Conservation (phyloP, 2,888 invertebrate genomes). For the Acanthoscelides obtectus region DNA sequence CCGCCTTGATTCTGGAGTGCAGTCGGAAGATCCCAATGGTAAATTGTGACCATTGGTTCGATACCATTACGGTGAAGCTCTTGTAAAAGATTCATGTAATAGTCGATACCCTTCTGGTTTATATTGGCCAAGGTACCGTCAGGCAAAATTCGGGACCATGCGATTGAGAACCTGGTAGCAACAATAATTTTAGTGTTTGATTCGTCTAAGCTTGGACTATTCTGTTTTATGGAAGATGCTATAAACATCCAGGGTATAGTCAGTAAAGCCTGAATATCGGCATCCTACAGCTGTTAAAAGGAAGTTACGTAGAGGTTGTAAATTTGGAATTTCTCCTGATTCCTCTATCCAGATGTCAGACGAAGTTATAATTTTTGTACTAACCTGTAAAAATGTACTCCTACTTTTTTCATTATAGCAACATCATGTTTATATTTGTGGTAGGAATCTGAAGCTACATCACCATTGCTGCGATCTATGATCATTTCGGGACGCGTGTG, state of each 20-base stretch:
- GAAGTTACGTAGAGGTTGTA: no score
- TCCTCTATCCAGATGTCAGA: no score
- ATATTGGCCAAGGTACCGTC: slow-evolving; percentile 49
- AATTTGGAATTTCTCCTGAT: no score
- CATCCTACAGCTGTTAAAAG: no score
- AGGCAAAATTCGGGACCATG: slow-evolving; percentile 49
- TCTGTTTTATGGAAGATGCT: no score
- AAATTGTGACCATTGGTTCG: slow-evolving; percentile 51
- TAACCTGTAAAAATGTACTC: slow-evolving; percentile 53
- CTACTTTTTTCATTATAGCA: slow-evolving; percentile 51
- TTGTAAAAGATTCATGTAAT: slow-evolving; percentile 21
- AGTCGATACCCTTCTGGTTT: slow-evolving; percentile 47
- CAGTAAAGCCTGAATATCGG: no score
- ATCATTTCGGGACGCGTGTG: slow-evolving; percentile 14
- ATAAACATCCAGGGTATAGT: no score
- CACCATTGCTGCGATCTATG: slow-evolving; percentile 48
- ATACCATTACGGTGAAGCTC: slow-evolving; percentile 50
- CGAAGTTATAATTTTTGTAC: no score
- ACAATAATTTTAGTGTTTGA: no score
- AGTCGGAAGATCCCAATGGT: slow-evolving; percentile 55
- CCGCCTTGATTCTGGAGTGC: slow-evolving; percentile 42
- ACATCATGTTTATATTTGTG: slow-evolving; percentile 58
- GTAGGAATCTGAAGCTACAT: slow-evolving; percentile 65
- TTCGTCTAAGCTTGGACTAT: no score
- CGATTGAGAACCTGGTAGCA: slow-evolving; percentile 35